A percentile compares a stretch with the other conserved stretches of the same genome.
Evolutionary conservation across 2,113 vertebrate species (phyloP).

Genomic region (Ophthalmotilapia sp.): DNA sequence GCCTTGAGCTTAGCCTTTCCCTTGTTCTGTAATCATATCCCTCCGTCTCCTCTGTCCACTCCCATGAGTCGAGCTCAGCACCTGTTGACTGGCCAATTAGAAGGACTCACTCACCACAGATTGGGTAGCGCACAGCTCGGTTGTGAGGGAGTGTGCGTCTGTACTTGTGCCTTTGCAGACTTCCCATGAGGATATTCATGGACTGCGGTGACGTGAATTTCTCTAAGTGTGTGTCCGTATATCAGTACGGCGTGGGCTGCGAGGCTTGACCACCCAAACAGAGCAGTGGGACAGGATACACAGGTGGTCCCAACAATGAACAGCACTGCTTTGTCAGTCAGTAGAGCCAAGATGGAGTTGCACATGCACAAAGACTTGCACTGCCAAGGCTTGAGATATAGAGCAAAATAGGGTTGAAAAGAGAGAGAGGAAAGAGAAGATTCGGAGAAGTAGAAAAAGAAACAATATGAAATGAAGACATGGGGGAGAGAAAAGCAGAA

Average conservation of each 20-base stretch:
- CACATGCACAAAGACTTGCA: background rate
- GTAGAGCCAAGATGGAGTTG: background rate
- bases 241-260: background rate
- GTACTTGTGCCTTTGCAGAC: background rate
- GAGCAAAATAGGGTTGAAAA: background rate
- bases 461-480: background rate
- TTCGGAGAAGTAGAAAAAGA: background rate
- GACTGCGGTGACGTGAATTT: conserved; percentile 5
- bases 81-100: conserved; percentile 70
- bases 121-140: conserved; percentile 25
- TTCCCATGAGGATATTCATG: conserved; percentile 30
- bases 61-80: conserved; percentile 25
- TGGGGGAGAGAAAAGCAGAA: background rate
- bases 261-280: conserved; percentile 57
- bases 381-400: background rate
- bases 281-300: background rate
- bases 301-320: conserved; percentile 51
- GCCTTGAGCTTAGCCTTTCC: conserved; percentile 25
- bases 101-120: conserved; percentile 55
- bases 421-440: background rate
- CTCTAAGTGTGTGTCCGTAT: background rate
- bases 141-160: background rate
- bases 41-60: conserved; percentile 3
- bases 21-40: conserved; percentile 39
- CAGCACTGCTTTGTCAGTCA: conserved; percentile 51